Percentiles rank a stretch among this genome's conserved stretches.
These are phyloP conservation scores for Megathymus violae DNA, from an alignment of 1,140 invertebrate species.

Conservation along the genomic window DNA sequence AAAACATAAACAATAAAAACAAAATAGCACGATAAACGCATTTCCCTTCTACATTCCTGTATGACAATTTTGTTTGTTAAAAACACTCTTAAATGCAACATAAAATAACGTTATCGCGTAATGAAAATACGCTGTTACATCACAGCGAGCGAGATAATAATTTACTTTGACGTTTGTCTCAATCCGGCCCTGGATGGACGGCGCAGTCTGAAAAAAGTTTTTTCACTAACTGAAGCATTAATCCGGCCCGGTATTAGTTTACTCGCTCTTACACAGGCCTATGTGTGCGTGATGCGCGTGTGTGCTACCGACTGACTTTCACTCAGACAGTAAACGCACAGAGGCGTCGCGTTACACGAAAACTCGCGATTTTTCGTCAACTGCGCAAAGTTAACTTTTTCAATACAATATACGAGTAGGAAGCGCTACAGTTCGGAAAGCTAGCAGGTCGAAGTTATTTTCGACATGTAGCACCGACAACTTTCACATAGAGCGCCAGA, in stretches of 20 bases:
- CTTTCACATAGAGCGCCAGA: slow-evolving; percentile 26
- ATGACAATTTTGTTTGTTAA: slow-evolving; percentile 25
- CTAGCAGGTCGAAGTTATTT: slow-evolving; percentile 33
- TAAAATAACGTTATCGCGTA: slow-evolving; percentile 32
- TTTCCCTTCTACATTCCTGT: slow-evolving; percentile 6
- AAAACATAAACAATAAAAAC: slow-evolving; percentile 11
- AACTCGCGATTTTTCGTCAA: slow-evolving; percentile 42
- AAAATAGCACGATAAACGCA: slow-evolving; percentile 3
- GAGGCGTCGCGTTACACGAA: slow-evolving; percentile 50
- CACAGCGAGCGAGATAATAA: slow-evolving; percentile 37
- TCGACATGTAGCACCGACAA: slow-evolving; percentile 16
- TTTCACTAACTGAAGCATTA: slow-evolving; percentile 84
- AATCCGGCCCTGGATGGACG: slow-evolving; percentile 76
- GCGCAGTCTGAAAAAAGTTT: slow-evolving; percentile 82
- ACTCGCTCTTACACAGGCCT: slow-evolving; percentile 73
- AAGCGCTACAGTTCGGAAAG: slow-evolving; percentile 20
- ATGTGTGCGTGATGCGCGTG: slow-evolving; percentile 64
- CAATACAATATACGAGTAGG: slow-evolving; percentile 31
- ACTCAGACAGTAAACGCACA: slow-evolving; percentile 68
- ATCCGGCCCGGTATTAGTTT: slow-evolving; percentile 83
- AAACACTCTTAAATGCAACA: slow-evolving; percentile 27
- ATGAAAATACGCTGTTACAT: slow-evolving; percentile 32
- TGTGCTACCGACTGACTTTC: slow-evolving; percentile 77
- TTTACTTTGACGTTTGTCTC: slow-evolving; percentile 41
- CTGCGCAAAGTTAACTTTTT: slow-evolving; percentile 39